phyloP scores from a whole-genome alignment of 2,797 vertebrate species.

The Linurgus olivaceus region DNA sequence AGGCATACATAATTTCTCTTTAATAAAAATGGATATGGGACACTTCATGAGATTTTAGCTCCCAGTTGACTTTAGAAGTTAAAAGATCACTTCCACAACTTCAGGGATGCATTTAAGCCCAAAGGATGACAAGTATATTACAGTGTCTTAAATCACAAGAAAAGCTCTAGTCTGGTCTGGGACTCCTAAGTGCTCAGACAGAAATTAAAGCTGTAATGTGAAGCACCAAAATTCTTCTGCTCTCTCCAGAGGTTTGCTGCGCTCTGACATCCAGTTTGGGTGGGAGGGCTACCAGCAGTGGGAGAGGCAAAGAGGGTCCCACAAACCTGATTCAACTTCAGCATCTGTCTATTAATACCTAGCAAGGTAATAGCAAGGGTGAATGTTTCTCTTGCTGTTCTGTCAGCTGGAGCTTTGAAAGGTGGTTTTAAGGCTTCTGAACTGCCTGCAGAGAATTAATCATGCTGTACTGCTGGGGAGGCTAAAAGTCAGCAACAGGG shows the following conservation, averaged over 20 bases:
- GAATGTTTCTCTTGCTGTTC: background rate
- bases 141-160: conserved; percentile 12
- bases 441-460: background rate
- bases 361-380: background rate
- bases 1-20: conserved; percentile 14
- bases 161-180: conserved; percentile 11
- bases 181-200: conserved; percentile 11
- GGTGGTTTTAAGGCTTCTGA: background rate
- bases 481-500: background rate
- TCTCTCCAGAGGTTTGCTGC: background rate
- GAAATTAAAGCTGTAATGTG: conserved; percentile 43
- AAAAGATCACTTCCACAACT: conserved; percentile 39
- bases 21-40: conserved; percentile 27
- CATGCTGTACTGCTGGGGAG: background rate
- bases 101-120: conserved; percentile 22
- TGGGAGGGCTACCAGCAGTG: background rate
- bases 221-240: background rate
- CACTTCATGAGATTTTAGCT: background rate
- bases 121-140: conserved; percentile 35
- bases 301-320: background rate
- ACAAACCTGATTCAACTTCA: rapidly evolving
- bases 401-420: background rate
- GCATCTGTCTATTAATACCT: background rate
- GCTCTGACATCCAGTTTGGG: background rate
- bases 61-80: conserved; percentile 18